Evolutionary conservation across 2,888 invertebrate genomes (phyloP), one percentile per base, ranked within the genome.

Genomic region (Crioceris asparagi): DNA sequence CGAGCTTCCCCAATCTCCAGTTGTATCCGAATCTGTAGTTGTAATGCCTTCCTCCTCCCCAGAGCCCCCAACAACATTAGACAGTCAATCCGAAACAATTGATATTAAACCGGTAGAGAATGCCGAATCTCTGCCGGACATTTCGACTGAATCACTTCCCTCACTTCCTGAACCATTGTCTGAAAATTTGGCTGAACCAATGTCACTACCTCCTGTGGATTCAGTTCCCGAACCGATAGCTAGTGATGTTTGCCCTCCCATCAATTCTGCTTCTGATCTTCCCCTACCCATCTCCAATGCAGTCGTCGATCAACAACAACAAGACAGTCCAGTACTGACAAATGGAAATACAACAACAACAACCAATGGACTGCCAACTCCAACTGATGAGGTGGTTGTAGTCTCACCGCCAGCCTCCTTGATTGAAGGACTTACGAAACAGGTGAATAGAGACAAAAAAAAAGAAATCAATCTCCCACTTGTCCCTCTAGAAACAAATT

Each of bases 321-420:
- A 21, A 7, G 47, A 46, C 49, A 50, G 47, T 46, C 51, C 46
- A 36, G 49, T 52, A 38, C 57, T 62, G 41, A 61, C 61, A 47
- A 65, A 65, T 52, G 64, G 64, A 46, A 60, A 55, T 44, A 51
- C 60, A 40, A 10, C 27, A 5, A 10, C 7, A 7, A 21, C 21
- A 6, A 4, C 33, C 11, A 60, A 61, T 53, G 64, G 63, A 54
- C 53, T 57, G 39, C 58, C 60, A 32, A 12, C 12, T 12, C 59
- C 72, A 25, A 44, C 51, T 32, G 37, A 21, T 25, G 25, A 6
- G 3, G 33, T 59, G 32, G 49, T 53, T 17, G 59, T 55, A 35
- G 61, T 62, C 17, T 68, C 65, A 64, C 51, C 61, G 49, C 69
- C 62, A 52, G 44, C 68, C 68, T 73, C 41, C 33, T 69, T 47